Percentiles rank a stretch among this genome's conserved stretches.
Conservation (phyloP, 2,797 vertebrate species). For the Cephalopachus bancanus region DNA sequence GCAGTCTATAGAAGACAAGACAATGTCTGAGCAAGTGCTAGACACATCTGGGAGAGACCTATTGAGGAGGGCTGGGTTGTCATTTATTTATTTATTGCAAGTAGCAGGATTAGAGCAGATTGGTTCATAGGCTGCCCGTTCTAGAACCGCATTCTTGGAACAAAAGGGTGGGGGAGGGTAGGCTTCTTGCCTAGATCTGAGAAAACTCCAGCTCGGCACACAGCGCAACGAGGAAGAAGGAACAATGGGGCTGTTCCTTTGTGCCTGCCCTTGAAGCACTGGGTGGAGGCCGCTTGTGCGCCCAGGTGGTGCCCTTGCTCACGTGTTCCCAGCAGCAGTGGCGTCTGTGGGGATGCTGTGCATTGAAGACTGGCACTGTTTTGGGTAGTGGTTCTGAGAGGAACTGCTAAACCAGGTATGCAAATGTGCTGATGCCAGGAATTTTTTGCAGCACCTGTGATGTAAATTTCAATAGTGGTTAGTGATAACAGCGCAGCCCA, state of each 20-base stretch:
- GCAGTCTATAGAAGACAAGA: neutral
- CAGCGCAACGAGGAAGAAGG: neutral
- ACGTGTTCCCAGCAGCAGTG: neutral
- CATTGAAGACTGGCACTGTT: neutral
- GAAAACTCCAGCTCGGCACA: neutral
- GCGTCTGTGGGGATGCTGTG: neutral
- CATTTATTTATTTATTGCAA: fast-evolving
- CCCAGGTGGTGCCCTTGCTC: neutral
- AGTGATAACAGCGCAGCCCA: neutral
- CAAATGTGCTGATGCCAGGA: slow-evolving; percentile 35
- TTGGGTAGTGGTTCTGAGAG: slow-evolving; percentile 36
- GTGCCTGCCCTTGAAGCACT: neutral
- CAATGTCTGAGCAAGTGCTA: too few species aligned
- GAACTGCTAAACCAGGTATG: slow-evolving; percentile 34
- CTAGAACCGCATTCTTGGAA: slow-evolving; percentile 17
- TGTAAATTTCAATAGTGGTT: slow-evolving; percentile 57
- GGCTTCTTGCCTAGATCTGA: slow-evolving; percentile 38
- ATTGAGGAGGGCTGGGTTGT: neutral
- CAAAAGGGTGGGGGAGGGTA: slow-evolving; percentile 58
- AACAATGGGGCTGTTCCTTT: neutral
- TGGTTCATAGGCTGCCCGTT: slow-evolving; percentile 22
- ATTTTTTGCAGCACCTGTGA: neutral
- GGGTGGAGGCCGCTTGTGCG: neutral
- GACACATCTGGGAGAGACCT: neutral
- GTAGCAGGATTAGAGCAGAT: neutral